Conservation (phyloP, 2,888 invertebrate genomes). For the Chorisops tibialis region DNA sequence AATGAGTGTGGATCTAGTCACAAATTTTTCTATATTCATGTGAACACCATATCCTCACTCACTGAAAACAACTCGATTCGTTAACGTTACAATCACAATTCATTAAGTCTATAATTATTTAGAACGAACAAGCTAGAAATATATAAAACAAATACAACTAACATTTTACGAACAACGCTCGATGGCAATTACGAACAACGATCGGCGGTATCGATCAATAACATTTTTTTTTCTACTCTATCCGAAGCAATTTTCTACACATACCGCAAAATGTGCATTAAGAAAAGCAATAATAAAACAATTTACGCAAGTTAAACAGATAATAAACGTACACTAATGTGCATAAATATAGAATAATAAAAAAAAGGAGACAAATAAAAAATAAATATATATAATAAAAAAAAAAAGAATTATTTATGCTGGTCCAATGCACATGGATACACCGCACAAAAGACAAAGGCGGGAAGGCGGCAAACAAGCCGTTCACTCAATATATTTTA, state of each 20-base stretch:
- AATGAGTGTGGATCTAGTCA: conserved; percentile 56
- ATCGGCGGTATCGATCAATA: background rate
- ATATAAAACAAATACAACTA: too few species aligned
- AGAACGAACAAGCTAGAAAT: background rate
- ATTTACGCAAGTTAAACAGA: conserved; percentile 24
- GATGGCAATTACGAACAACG: background rate
- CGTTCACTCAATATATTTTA: conserved; percentile 21
- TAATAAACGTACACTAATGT: background rate
- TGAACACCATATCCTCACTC: conserved; percentile 54
- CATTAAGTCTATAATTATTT: background rate
- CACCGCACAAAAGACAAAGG: conserved; percentile 27
- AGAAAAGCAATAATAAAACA: conserved; percentile 6
- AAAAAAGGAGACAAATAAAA: background rate
- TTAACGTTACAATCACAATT: background rate
- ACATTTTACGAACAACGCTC: background rate
- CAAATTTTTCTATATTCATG: conserved; percentile 45
- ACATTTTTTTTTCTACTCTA: background rate
- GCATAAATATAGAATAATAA: background rate
- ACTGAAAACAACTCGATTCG: conserved; percentile 48
- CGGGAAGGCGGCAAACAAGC: conserved; percentile 24
- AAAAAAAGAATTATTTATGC: conserved; percentile 9
- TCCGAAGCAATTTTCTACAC: background rate
- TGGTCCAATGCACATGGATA: conserved; percentile 30
- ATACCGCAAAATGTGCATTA: background rate
- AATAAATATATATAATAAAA: background rate